Evolutionary conservation across 1,140 invertebrate genomes (phyloP), one percentile per base, ranked within the genome.

Genomic region (Thrips palmi): DNA sequence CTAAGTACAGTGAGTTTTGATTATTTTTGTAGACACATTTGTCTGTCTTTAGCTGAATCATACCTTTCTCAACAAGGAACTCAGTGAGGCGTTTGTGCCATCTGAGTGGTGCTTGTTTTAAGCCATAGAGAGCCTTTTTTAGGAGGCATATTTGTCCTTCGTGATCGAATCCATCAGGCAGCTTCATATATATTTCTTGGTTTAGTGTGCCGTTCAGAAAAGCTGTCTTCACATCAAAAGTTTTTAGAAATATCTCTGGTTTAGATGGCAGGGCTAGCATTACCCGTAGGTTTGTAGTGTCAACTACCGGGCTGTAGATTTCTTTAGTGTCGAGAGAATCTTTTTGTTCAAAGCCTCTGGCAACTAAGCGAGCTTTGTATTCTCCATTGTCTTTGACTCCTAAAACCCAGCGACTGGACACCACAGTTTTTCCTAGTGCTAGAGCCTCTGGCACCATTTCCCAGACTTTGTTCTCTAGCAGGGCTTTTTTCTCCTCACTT

Each of bases 21-120:
- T 39, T 33, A 10, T 35, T 33, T 19, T 32, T 33, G 33, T 40
- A 51, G 4, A 54, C 19, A 30, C 45, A 49, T 8, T 39, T 40
- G 25, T 54, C 52, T 8, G 35, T 38, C 30, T 36, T 24, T 1
- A 24, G 21, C 20, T 25, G 34, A 1, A 20, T 27, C 18, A 56
- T 52, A 15, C 43, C 46, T 10, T 21, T 7, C 11, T 47, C 41
- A 25, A 42, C 24, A 29, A 53, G 30, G 50, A 52, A 52, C 10
- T 41, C 10, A 20, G 43, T 47, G 36, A 53, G 49, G 30, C 35
- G 51, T 43, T 42, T 44, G 25, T 55, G 52, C 50, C 50, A 55
- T 18, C 48, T 49, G 2, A 43, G 30, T 27, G 53, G 47, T 11
- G 49, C 42, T 30, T 53, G 50, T 41, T 54, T 52, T 4, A 55